Base-by-base conservation (phyloP, 2,113 vertebrate species). In the Pelecanus crispus region DNA sequence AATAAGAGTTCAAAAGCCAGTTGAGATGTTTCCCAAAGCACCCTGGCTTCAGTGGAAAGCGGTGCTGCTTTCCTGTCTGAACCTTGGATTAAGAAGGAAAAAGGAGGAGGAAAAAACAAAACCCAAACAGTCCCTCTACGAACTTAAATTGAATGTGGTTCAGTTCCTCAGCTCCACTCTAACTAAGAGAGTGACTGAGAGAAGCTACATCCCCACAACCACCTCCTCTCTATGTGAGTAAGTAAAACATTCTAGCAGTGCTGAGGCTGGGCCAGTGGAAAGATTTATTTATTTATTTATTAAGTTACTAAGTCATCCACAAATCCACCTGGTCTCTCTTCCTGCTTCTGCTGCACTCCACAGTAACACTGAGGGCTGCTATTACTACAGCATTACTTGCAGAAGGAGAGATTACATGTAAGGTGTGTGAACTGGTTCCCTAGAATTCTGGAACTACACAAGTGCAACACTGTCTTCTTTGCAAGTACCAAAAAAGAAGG, bases 1-100 rank as follows among this genome's bases (percentile, higher is more conserved):
- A 97, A 91, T 91, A 92, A 81, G 94, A 93, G 95, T 96, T 95
- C 91, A 81, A 90, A 96, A 97, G 81, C 92, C 91, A 95, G 70
- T 90, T 92, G 95, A 97, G 95, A 88, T 77, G 66, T 92, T 94
- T 97, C 90, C 90, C 90, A 86, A 95, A 86, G 94, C 83, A 81
- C 87, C 75, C 90, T 94, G 74, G 91, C 92, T 75, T 58, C 87
- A 81, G 59, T 96, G 96, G 82, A 92, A 96, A 95, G 80, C 2
- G 1, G 47, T 88, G 78, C 86, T 75, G 71, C 77, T 91, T 97
- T 97, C 67, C 94, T 95, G 71, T 42, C 83, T 97, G 85, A 90
- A 56, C 81, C 42, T 95, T 95, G 94, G 96, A 87, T 66, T 47
- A 80, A 96, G 94, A n/a, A n/a, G n/a, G n/a, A n/a, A n/a, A n/a